Base-by-base conservation (phyloP, 2,888 invertebrate genomes). In the Abrostola tripartita region DNA sequence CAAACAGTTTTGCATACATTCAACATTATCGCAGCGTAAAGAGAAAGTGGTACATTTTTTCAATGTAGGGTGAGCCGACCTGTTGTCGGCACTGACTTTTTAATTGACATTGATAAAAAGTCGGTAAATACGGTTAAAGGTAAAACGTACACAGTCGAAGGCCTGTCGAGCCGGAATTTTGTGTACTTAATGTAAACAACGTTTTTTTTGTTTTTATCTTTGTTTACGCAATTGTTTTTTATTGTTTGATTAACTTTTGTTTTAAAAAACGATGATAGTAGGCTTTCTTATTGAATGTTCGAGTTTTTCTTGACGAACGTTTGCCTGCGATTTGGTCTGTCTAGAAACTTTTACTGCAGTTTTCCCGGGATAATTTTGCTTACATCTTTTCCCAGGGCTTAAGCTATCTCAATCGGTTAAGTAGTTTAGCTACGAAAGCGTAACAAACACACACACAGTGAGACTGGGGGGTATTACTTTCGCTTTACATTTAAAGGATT, bases 71-170 rank as follows among this genome's bases (percentile, higher is more conserved):
- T 81, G 75, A 78, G 68, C 50, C 76, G 78, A 85, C 84, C 82
- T 75, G 84, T 81, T 77, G 71, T 53, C 71, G 86, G 70, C 87
- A 83, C 74, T 86, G 88, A 87, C 88, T 89, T 89, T 81, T 84
- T 85, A 83, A 85, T 83, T 84, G 88, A 85, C 88, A 89, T 88
- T 88, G 88, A 85, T 83, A 85, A 85, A 81, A 85, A 85, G 73
- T 76, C 68, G 44, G 61, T 68, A 72, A 77, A 77, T 75, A 72
- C 61, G 59, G 73, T 59, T 75, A 84, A 84, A 86, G 83, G 82
- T 79, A 82, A 83, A 81, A 81, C 81, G 80, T 80, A 74, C 57
- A 61, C 50, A 14, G 57, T 47, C 12, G 66, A 70, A 74, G 72
- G 79, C 69, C 68, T 59, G 79, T 52, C 50, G n/a, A 64, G 63